Evolutionary conservation across 1,140 invertebrate genomes (phyloP).

Genomic region (Tribolium madens): DNA sequence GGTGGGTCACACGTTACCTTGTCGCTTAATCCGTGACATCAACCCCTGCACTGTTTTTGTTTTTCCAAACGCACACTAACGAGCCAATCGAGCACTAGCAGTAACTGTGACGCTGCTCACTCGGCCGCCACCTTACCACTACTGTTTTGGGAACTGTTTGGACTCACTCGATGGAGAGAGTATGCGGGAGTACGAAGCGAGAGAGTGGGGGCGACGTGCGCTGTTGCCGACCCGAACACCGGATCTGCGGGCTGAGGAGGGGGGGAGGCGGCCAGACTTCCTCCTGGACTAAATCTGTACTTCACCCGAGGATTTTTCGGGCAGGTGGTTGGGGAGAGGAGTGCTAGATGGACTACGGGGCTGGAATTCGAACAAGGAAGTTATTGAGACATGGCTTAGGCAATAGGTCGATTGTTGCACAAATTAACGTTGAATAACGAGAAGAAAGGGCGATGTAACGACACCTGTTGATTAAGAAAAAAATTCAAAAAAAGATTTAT

Average conservation of each 20-base stretch:
- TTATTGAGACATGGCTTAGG: background rate
- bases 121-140: slow-evolving; percentile 63
- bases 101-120: slow-evolving; percentile 62
- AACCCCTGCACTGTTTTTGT: background rate
- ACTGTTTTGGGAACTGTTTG: slow-evolving; percentile 60
- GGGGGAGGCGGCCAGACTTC: slow-evolving; percentile 51
- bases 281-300: slow-evolving; percentile 52
- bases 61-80: background rate
- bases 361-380: slow-evolving; percentile 9
- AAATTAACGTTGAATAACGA: slow-evolving; percentile 7
- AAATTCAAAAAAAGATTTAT: background rate
- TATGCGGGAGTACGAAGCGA: slow-evolving; percentile 57
- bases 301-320: slow-evolving; percentile 3
- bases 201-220: slow-evolving; percentile 48
- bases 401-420: slow-evolving; percentile 43
- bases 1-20: background rate
- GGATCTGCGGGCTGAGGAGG: slow-evolving; percentile 48
- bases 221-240: slow-evolving; percentile 51
- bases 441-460: background rate
- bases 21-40: background rate
- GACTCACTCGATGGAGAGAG: slow-evolving; percentile 39
- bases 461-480: background rate
- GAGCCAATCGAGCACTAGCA: slow-evolving; percentile 50
- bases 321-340: slow-evolving; percentile 15
- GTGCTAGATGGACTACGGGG: background rate